Base-by-base conservation (phyloP, 2,888 invertebrate genomes). In the Rhimphoctona megacephalus region DNA sequence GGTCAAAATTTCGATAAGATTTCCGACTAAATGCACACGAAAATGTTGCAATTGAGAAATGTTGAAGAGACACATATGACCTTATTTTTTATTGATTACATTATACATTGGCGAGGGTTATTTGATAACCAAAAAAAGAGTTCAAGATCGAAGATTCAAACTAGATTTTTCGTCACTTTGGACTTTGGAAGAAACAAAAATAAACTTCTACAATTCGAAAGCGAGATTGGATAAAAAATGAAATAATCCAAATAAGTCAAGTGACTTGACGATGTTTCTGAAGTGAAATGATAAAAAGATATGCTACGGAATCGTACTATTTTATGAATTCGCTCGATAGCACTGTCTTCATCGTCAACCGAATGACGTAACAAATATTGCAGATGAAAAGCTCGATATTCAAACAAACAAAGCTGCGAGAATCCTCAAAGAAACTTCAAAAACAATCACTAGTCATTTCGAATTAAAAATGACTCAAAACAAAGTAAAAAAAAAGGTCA, bases 71-170 rank as follows among this genome's bases (percentile, higher is more conserved):
- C 57, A 8, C 61, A 30, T 30, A 6, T 30, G 61, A 61, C 61
- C 61, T 61, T 61, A 14, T 61, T 61, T 61, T 61, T 61, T 61
- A 61, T 61, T 30, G 61, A 61, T 61, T 61, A 61, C 30, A 30
- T 54, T 22, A 54, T 33, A 54, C 19, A 30, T 11, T 61, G 30
- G 17, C 61, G 17, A 30, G 61, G 30, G 61, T 61, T 30, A 5
- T 61, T 61, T 14, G 61, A 61, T 61, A 61, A 61, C 14, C 30
- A 30, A 30, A 61, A 61, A 61, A 49, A 5, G 30, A 61, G 61
- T 61, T 30, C 30, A 30, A 30, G 30, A 17, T 30, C 61, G 30
- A 30, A 61, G 61, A 30, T 61, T 30, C 30, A 17, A 4, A 6
- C 17, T 30, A 9, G 30, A 57, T 57, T 25, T 25, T 25, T 57